Percentiles rank a stretch among this genome's conserved stretches.
These are phyloP conservation scores for Cairina moschata DNA, from an alignment of 2,113 vertebrate genomes.

Conservation along the genomic window DNA sequence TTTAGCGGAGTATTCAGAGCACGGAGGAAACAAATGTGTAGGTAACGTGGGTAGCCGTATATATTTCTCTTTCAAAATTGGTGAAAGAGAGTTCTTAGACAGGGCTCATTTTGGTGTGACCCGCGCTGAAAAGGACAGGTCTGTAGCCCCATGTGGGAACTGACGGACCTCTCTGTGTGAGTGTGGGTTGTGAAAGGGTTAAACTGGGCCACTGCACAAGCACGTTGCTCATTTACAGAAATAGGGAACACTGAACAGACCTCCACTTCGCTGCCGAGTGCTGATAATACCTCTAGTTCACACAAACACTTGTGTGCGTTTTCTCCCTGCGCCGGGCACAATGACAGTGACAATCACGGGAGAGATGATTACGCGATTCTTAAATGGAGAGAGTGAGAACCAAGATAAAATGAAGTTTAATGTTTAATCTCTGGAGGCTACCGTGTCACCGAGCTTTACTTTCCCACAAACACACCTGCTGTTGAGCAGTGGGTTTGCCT, in stretches of 20 bases:
- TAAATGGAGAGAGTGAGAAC: background rate
- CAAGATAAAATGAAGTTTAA: background rate
- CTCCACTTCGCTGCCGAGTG: background rate
- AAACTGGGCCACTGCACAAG: background rate
- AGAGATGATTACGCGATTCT: background rate
- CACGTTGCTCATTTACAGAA: background rate
- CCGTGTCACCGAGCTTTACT: conserved; percentile 3
- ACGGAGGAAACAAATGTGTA: background rate
- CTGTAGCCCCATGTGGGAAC: background rate
- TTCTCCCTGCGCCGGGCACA: background rate
- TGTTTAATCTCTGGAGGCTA: conserved; percentile 31
- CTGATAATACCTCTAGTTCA: background rate
- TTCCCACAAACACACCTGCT: conserved; percentile 63
- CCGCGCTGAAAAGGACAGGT: background rate
- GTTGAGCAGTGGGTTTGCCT: conserved; percentile 34
- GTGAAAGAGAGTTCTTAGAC: background rate
- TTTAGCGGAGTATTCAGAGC: background rate
- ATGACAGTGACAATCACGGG: background rate
- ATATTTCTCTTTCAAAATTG: background rate
- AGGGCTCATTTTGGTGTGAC: rapidly evolving
- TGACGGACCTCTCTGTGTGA: background rate
- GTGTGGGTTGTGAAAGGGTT: background rate
- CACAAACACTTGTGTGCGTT: background rate
- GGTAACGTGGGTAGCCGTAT: rapidly evolving
- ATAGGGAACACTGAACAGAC: background rate